A percentile compares a stretch with the other conserved stretches of the same genome.
phyloP scores from a whole-genome alignment of 2,113 vertebrate species.

The Phoenicopterus ruber region DNA sequence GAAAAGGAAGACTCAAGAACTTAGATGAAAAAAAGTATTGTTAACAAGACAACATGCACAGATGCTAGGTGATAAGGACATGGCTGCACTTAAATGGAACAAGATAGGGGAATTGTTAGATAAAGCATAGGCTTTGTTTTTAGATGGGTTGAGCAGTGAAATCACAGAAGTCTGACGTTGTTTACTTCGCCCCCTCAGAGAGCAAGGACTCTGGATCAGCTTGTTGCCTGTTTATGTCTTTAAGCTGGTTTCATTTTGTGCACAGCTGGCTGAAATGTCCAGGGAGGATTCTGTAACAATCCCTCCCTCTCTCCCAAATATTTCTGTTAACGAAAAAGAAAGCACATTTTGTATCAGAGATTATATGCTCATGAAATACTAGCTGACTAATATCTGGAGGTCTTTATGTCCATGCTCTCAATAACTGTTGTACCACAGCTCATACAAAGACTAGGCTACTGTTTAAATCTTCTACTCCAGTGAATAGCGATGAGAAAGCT shows the following conservation, averaged over 20 bases:
- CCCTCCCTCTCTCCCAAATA: background rate
- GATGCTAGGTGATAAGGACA: background rate
- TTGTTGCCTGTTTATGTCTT: background rate
- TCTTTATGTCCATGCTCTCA: background rate
- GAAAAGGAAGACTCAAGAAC: background rate
- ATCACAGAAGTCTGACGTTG: background rate
- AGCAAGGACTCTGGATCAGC: background rate
- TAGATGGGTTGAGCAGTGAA: background rate
- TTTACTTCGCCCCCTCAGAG: background rate
- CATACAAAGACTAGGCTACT: background rate
- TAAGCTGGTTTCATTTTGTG: background rate
- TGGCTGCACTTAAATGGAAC: background rate
- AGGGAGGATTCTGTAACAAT: background rate
- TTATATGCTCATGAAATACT: background rate
- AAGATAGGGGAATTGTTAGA: background rate
- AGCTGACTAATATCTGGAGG: background rate
- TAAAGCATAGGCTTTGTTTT: background rate
- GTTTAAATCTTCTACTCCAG: background rate
- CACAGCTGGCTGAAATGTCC: background rate
- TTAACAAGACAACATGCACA: slow-evolving; percentile 58
- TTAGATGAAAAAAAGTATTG: slow-evolving; percentile 52
- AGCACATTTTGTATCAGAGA: background rate
- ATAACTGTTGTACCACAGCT: background rate
- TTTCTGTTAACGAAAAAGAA: background rate
- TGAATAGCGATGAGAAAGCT: background rate